These are phyloP conservation scores for Syngnathus typhle DNA, from an alignment of 2,113 vertebrate species.

Conservation along the genomic window DNA sequence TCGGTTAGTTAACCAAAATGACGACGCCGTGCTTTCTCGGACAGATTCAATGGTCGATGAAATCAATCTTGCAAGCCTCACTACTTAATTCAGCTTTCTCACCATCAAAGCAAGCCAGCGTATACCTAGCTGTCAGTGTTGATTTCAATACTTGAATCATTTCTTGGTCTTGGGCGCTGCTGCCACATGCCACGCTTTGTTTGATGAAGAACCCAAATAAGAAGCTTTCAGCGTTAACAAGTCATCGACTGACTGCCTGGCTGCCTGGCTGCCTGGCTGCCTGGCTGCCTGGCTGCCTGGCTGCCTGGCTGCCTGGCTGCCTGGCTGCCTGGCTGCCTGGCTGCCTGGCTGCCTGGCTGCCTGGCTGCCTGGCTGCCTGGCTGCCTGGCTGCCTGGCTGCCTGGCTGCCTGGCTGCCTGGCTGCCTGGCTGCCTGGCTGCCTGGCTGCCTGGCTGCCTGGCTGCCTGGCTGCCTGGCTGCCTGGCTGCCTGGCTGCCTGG, in stretches of 20 bases:
- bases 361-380: no score
- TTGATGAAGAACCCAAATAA: conserved; percentile 27
- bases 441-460: no score
- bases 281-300: no score
- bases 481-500: no score
- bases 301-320: neutral
- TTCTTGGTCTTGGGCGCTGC: conserved; percentile 1
- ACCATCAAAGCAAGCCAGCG: neutral
- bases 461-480: no score
- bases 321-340: no score
- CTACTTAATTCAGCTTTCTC: neutral
- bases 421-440: no score
- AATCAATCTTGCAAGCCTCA: neutral
- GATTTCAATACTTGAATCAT: conserved; percentile 7
- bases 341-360: neutral
- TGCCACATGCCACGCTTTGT: conserved; percentile 9
- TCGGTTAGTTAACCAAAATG: neutral
- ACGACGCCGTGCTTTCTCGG: neutral
- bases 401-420: no score
- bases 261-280: no score
- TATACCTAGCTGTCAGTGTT: neutral
- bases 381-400: no score
- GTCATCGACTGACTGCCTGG: conserved; percentile 25
- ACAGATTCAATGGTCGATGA: neutral
- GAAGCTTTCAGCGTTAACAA: conserved; percentile 38